A percentile compares a stretch with the other conserved stretches of the same genome.
phyloP scores from a whole-genome alignment of 2,797 vertebrate species.

The Brachyrhaphis roseni region DNA sequence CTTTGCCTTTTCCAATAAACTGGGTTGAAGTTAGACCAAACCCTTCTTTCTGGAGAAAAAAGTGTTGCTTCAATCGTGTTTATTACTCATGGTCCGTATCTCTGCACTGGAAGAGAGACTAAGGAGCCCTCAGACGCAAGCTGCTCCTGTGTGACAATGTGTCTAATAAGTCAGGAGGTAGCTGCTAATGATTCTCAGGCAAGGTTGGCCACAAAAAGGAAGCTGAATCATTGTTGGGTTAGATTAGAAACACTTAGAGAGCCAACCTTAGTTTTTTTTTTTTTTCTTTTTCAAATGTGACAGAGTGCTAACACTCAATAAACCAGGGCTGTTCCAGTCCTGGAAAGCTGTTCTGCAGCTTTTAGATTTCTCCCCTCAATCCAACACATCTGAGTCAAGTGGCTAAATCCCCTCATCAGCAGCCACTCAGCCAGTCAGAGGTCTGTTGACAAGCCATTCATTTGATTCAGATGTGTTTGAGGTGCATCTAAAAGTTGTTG shows the following conservation, averaged over 20 bases:
- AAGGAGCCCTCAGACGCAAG: conserved; percentile 46
- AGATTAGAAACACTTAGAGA: conserved; percentile 30
- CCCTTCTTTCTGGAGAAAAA: conserved; percentile 34
- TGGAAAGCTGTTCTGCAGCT: not conserved
- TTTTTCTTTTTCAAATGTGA: conserved; percentile 20
- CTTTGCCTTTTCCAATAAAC: conserved; percentile 31
- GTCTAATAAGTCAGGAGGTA: conserved; percentile 53
- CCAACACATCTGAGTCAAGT: not conserved
- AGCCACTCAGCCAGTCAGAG: not conserved
- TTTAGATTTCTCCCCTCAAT: not conserved
- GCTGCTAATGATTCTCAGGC: conserved; percentile 49
- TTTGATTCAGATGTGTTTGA: not conserved
- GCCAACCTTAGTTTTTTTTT: not conserved
- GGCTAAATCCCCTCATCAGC: not conserved
- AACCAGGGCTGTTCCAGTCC: conserved; percentile 1
- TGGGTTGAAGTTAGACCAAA: conserved; percentile 43
- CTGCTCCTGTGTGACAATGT: conserved; percentile 62
- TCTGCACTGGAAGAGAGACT: conserved; percentile 30
- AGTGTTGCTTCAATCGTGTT: conserved; percentile 30
- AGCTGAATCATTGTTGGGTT: conserved; percentile 41
- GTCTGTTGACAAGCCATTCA: not conserved
- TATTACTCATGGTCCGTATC: conserved; percentile 27
- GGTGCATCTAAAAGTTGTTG: not conserved
- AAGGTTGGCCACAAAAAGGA: conserved; percentile 34
- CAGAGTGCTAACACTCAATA: conserved; percentile 21